These are phyloP conservation scores for Aptenodytes patagonicus DNA, from an alignment of 2,113 vertebrate genomes.

Conservation along the genomic window DNA sequence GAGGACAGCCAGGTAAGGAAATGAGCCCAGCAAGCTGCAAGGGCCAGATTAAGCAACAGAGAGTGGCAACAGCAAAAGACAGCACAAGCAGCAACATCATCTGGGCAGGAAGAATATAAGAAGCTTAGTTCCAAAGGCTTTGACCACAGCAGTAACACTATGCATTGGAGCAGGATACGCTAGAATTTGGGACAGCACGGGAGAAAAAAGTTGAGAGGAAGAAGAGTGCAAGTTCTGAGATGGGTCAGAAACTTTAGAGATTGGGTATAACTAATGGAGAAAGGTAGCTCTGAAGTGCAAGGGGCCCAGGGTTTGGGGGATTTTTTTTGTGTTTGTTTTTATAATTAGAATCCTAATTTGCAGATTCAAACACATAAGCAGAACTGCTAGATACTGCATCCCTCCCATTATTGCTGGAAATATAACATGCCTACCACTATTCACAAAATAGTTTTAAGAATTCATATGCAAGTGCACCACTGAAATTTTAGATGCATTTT, in stretches of 20 bases:
- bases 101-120: neutral
- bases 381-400: neutral
- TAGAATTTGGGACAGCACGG: neutral
- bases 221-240: neutral
- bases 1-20: neutral
- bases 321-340: neutral
- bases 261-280: neutral
- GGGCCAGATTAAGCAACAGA: neutral
- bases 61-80: neutral
- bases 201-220: neutral
- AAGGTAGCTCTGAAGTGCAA: neutral
- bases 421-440: neutral
- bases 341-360: neutral
- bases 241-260: neutral
- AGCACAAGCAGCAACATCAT: neutral
- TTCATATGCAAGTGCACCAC: neutral
- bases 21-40: neutral
- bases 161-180: rapidly evolving
- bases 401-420: neutral
- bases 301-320: rapidly evolving
- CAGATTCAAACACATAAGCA: neutral
- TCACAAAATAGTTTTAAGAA: neutral
- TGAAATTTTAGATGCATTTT: neutral
- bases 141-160: neutral
- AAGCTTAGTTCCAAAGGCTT: neutral